These are phyloP conservation scores for Spatulosminthurus flaviceps DNA, from an alignment of 2,888 invertebrate genomes.

Conservation along the genomic window DNA sequence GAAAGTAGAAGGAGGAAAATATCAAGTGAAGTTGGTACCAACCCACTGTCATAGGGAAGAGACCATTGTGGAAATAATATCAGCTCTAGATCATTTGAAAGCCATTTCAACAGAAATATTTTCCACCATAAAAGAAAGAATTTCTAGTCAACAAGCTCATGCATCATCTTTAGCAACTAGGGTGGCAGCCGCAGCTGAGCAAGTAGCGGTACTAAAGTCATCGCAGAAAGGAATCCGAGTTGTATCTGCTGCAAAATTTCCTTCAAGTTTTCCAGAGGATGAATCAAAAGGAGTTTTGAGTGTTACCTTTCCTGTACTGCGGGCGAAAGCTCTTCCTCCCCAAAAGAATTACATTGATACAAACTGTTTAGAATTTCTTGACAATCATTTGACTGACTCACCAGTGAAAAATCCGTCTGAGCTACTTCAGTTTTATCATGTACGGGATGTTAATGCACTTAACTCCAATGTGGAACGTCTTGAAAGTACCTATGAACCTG, in stretches of 20 bases:
- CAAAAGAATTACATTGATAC: constrained; percentile 32
- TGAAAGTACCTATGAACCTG: constrained; percentile 54
- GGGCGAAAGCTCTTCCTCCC: constrained; percentile 34
- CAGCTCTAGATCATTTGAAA: constrained; percentile 58
- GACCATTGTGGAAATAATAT: constrained; percentile 59
- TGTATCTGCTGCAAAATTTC: constrained; percentile 62
- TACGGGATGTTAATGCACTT: constrained; percentile 49
- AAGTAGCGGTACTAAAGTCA: constrained; percentile 54
- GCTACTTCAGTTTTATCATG: constrained; percentile 58
- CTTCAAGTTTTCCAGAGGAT: constrained; percentile 43
- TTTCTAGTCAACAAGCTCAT: constrained; percentile 53
- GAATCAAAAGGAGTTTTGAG: constrained; percentile 31
- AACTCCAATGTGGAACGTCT: constrained; percentile 49
- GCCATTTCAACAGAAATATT: constrained; percentile 60
- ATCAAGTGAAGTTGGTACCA: constrained; percentile 58
- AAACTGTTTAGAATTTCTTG: constrained; percentile 11
- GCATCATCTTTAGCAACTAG: constrained; percentile 46
- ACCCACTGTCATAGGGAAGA: constrained; percentile 59
- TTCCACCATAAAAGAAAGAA: constrained; percentile 52
- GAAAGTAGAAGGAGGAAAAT: constrained; percentile 59
- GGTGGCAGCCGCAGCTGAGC: constrained; percentile 52
- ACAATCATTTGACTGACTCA: constrained; percentile 21
- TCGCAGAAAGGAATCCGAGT: constrained; percentile 58
- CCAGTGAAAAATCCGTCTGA: constrained; percentile 60
- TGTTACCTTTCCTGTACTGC: constrained; percentile 34